phyloP scores from a whole-genome alignment of 2,113 vertebrate genomes.

The Poeciliopsis prolifica region DNA sequence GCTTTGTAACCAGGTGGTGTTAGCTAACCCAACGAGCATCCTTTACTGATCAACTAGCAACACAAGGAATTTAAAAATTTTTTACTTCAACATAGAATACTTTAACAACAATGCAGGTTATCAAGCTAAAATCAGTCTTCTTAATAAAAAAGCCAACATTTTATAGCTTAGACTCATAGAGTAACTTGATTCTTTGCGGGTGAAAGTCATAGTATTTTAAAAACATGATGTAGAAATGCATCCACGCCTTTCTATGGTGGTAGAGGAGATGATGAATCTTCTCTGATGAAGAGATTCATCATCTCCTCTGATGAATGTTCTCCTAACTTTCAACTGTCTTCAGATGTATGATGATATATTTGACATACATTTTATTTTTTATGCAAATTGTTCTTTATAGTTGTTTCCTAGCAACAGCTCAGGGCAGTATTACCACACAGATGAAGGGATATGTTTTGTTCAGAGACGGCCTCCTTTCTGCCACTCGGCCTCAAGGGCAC shows the following conservation, averaged over 20 bases:
- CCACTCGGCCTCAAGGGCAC: conserved; percentile 29
- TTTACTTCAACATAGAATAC: too few species aligned
- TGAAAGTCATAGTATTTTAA: background rate
- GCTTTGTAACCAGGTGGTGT: too few species aligned
- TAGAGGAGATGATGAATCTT: too few species aligned
- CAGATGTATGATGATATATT: background rate
- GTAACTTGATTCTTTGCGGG: background rate
- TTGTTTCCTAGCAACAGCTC: background rate
- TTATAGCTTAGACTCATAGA: background rate
- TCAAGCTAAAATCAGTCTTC: too few species aligned
- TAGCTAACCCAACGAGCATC: too few species aligned
- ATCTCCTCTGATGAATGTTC: background rate
- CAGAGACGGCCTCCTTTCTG: conserved; percentile 8
- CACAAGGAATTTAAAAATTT: too few species aligned
- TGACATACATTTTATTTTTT: background rate
- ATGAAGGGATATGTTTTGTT: conserved; percentile 51
- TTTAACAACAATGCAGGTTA: too few species aligned
- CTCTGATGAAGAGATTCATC: too few species aligned
- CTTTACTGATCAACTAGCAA: too few species aligned
- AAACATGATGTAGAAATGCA: background rate
- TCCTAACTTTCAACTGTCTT: background rate
- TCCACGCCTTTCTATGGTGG: too few species aligned
- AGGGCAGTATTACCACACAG: conserved; percentile 47
- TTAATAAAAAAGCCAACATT: background rate
- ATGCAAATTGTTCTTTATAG: background rate